Percentiles rank a stretch among this genome's conserved stretches.
Evolutionary conservation across 1,140 invertebrate genomes (phyloP).

Genomic region (Plodia interpunctella): DNA sequence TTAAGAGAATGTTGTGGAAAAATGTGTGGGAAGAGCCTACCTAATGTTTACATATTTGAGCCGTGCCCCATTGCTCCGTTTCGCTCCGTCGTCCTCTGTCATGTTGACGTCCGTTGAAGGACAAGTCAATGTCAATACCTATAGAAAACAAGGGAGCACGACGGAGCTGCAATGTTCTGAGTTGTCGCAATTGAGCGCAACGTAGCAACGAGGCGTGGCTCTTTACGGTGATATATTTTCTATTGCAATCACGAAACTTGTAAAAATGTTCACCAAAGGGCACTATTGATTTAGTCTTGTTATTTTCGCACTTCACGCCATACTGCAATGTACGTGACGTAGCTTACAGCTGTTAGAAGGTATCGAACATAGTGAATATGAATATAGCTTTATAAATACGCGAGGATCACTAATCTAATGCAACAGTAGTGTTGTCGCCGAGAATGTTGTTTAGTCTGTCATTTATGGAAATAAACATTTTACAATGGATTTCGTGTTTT

Average conservation of each 20-base stretch:
- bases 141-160: too few species aligned
- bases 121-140: too few species aligned
- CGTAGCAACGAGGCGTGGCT: too few species aligned
- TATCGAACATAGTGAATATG: constrained; percentile 1
- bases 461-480: constrained; percentile 68
- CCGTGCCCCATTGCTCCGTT: too few species aligned
- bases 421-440: constrained; percentile 43
- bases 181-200: too few species aligned
- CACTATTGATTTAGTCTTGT: not conserved
- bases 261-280: not conserved
- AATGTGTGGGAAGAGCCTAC: too few species aligned
- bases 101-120: too few species aligned
- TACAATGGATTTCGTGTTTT: constrained; percentile 40
- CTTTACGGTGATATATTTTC: too few species aligned
- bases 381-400: constrained; percentile 53
- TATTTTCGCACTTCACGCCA: not conserved
- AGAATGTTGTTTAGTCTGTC: constrained; percentile 57
- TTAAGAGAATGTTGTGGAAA: too few species aligned
- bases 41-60: too few species aligned
- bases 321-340: not conserved
- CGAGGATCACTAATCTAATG: constrained; percentile 33
- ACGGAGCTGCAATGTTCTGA: too few species aligned
- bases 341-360: not conserved
- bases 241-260: not conserved
- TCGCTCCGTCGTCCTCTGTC: too few species aligned